Conservation (phyloP, 2,113 vertebrate genomes). For the Amazona vittata region DNA sequence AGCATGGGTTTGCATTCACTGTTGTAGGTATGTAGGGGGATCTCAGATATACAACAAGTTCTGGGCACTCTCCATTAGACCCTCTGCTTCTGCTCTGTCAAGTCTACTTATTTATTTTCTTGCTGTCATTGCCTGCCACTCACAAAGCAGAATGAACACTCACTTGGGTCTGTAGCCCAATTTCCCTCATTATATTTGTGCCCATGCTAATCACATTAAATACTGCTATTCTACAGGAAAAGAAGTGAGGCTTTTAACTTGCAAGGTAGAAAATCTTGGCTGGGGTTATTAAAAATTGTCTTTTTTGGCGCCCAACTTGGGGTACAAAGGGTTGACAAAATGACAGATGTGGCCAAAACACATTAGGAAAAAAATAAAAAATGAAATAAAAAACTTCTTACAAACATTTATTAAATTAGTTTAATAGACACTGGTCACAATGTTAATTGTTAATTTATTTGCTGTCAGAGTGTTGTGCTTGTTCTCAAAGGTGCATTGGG, state of each 20-base stretch:
- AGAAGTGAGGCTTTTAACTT: background rate
- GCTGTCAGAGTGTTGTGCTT: background rate
- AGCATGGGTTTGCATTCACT: background rate
- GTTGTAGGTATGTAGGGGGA: accelerated
- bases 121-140: background rate
- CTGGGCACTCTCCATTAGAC: background rate
- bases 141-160: background rate
- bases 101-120: background rate
- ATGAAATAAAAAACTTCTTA: background rate
- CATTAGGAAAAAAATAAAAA: background rate
- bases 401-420: background rate
- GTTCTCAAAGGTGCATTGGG: background rate
- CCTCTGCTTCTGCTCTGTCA: background rate
- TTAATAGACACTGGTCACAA: background rate
- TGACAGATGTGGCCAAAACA: background rate
- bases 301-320: background rate
- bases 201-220: too few species aligned
- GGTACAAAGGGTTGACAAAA: background rate
- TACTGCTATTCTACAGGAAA: accelerated
- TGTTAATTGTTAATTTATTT: background rate
- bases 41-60: background rate
- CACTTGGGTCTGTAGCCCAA: background rate
- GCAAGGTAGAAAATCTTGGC: background rate
- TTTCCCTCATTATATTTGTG: background rate
- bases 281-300: background rate